These are phyloP conservation scores for Stegostoma tigrinum DNA, from an alignment of 2,113 vertebrate genomes.

Conservation along the genomic window DNA sequence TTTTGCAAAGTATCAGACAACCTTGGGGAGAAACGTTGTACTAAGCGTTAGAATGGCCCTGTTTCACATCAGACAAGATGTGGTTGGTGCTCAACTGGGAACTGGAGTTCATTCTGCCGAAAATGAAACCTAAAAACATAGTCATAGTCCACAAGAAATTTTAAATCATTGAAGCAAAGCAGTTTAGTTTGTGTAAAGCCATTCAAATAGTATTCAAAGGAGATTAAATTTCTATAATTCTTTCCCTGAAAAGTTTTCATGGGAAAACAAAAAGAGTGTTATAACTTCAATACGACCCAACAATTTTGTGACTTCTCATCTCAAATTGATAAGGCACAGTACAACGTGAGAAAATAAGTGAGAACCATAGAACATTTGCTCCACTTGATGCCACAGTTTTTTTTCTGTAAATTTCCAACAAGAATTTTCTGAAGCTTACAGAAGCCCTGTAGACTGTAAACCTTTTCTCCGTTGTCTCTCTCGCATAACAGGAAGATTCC, in stretches of 20 bases:
- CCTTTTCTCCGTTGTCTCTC: neutral
- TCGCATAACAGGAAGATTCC: neutral
- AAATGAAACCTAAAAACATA: neutral
- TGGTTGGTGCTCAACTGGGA: constrained; percentile 22
- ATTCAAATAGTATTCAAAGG: neutral
- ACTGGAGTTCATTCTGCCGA: constrained; percentile 22
- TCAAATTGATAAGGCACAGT: neutral
- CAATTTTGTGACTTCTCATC: too few relatives aligned
- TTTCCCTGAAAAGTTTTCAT: neutral
- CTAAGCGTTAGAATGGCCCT: constrained; percentile 33
- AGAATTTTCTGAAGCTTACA: neutral
- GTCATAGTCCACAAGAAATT: neutral
- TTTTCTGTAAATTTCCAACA: neutral
- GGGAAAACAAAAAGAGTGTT: neutral
- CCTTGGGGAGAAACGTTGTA: constrained; percentile 27
- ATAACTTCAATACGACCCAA: neutral
- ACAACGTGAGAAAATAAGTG: neutral
- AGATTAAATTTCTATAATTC: neutral
- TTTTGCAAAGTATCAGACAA: constrained; percentile 35
- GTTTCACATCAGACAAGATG: constrained; percentile 35
- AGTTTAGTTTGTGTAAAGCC: neutral
- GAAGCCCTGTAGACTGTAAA: neutral
- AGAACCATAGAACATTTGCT: neutral
- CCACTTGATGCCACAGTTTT: neutral
- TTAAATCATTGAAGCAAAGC: neutral